These are phyloP conservation scores for Schizopygopsis malacanthus DNA, from an alignment of 2,797 vertebrate species.

Conservation along the genomic window DNA sequence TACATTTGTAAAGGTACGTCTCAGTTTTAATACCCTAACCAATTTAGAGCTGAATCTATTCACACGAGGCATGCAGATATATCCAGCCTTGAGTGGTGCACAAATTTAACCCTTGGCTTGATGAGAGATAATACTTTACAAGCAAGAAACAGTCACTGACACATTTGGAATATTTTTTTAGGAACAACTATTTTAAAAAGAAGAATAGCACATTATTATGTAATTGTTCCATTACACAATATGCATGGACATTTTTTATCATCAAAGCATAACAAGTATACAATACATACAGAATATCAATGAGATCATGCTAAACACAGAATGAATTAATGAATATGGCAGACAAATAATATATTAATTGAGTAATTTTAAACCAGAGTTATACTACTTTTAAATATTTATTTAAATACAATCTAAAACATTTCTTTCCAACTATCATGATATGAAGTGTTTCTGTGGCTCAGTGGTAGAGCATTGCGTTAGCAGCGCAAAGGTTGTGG, in stretches of 20 bases:
- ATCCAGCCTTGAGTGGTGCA: constrained; percentile 28
- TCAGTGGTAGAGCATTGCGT: too few relatives aligned
- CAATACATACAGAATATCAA: not conserved
- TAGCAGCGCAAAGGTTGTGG: too few relatives aligned
- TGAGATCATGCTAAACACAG: not conserved
- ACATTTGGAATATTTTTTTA: not conserved
- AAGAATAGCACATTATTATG: not conserved
- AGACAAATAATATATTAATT: not conserved
- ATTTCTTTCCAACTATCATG: rapidly evolving
- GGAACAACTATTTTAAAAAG: not conserved
- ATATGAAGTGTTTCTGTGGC: too few relatives aligned
- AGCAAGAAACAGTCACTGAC: not conserved
- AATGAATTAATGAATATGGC: not conserved
- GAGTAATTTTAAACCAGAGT: not conserved
- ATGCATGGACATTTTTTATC: not conserved
- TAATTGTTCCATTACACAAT: not conserved
- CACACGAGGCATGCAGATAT: constrained; percentile 54
- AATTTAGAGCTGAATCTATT: constrained; percentile 56
- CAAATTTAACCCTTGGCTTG: constrained; percentile 30
- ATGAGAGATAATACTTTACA: constrained; percentile 10
- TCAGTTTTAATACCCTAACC: constrained; percentile 60
- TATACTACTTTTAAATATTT: not conserved
- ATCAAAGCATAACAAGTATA: not conserved
- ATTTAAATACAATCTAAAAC: not conserved
- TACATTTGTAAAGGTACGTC: constrained; percentile 61